These are phyloP conservation scores for Erpetoichthys calabaricus DNA, from an alignment of 2,797 vertebrate genomes.

Conservation along the genomic window DNA sequence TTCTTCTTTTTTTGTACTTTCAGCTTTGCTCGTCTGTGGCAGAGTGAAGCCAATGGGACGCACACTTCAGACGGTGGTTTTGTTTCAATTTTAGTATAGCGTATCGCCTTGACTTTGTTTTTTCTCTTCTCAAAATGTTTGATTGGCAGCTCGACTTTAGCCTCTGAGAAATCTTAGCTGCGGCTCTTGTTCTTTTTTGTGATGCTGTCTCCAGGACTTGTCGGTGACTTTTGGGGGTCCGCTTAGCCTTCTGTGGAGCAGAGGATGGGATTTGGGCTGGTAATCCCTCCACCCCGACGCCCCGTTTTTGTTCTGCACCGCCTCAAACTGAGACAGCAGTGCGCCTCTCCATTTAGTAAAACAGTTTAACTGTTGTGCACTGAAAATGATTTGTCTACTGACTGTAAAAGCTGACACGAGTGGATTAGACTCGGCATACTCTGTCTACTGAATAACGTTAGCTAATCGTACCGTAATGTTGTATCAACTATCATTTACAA, in stretches of 20 bases:
- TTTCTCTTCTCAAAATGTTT: conserved; percentile 39
- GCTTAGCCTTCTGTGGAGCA: conserved; percentile 30
- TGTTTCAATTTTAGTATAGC: conserved; percentile 61
- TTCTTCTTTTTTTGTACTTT: conserved; percentile 47
- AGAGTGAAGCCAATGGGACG: conserved; percentile 43
- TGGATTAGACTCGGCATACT: conserved; percentile 59
- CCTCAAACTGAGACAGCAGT: conserved; percentile 40
- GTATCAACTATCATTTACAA: conserved; percentile 75
- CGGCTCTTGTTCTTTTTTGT: conserved; percentile 53
- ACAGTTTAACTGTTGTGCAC: conserved; percentile 63
- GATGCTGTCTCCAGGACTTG: conserved; percentile 50
- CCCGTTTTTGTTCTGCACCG: conserved; percentile 45
- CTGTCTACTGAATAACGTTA: conserved; percentile 65
- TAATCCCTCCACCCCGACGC: too few relatives aligned
- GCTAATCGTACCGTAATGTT: conserved; percentile 79
- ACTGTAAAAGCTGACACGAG: conserved; percentile 56
- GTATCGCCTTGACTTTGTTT: conserved; percentile 47
- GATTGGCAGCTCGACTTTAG: conserved; percentile 60
- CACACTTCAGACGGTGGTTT: conserved; percentile 38
- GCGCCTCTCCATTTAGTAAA: conserved; percentile 43
- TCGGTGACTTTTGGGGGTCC: conserved; percentile 43
- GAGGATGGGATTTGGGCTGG: too few relatives aligned
- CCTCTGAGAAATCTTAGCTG: conserved; percentile 55
- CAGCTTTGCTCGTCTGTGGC: conserved; percentile 69
- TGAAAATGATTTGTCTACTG: conserved; percentile 55